A percentile compares a stretch with the other conserved stretches of the same genome.
These are phyloP conservation scores for Apus apus DNA, from an alignment of 2,113 vertebrate species.

Conservation along the genomic window DNA sequence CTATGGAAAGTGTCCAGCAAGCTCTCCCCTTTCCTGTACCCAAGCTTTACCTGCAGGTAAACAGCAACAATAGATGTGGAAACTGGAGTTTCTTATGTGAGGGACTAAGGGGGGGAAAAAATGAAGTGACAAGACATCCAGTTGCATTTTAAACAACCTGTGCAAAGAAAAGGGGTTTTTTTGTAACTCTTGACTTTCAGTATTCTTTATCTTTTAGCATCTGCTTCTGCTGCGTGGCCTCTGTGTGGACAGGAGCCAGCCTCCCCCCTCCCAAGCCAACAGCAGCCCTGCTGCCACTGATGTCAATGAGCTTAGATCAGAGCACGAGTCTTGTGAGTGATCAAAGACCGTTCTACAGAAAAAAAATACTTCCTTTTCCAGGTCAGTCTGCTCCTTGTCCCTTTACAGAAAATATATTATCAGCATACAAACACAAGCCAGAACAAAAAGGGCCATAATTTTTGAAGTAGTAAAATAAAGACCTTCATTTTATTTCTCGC, in stretches of 20 bases:
- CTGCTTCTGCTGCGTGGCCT: conserved; percentile 10
- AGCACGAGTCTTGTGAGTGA: conserved; percentile 36
- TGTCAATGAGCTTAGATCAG: conserved; percentile 55
- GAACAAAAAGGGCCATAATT: conserved; percentile 45
- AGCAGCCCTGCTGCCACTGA: conserved; percentile 39
- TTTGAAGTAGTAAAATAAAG: conserved; percentile 48
- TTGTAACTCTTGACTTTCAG: neutral
- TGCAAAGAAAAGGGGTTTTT: neutral
- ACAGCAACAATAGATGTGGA: neutral
- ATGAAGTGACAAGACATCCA: neutral
- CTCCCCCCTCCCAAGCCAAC: neutral
- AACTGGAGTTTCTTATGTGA: neutral
- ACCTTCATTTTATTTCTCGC: conserved; percentile 38
- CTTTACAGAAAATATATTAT: conserved; percentile 41
- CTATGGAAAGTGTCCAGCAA: neutral
- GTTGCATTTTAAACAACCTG: neutral
- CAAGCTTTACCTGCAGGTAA: neutral
- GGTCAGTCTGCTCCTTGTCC: conserved; percentile 53
- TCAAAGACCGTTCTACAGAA: conserved; percentile 49
- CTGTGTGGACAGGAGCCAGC: conserved; percentile 15
- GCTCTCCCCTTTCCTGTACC: neutral
- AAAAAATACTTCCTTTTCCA: conserved; percentile 53
- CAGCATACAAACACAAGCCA: conserved; percentile 40
- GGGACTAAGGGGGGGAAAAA: neutral
- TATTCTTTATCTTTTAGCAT: conserved; percentile 40